Evolutionary conservation across 1,140 invertebrate species (phyloP), one percentile per base, ranked within the genome.

Genomic region (Bicyclus anynana): DNA sequence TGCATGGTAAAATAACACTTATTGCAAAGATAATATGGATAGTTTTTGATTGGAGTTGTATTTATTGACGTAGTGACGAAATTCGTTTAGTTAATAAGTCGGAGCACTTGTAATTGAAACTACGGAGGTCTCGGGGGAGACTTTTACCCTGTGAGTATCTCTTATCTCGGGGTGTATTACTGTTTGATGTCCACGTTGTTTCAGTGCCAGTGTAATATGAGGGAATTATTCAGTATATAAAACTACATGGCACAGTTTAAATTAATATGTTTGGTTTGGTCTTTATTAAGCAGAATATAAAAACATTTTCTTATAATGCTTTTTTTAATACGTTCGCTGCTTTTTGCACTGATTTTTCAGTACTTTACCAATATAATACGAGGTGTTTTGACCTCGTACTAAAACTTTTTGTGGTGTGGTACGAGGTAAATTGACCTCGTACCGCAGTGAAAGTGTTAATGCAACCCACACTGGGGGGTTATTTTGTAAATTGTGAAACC

Each of bases 41-140:
- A 29, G 23, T 16, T 48, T 53, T 59, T 33, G 37, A 53, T 47
- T 14, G 48, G 9, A 20, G 14, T 1, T 1, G 2, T 13, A 0
- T 0, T 0, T 51, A 58, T 48, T 59, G 42, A 47, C 18, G 50
- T 29, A 33, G 33, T 38, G 51, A 52, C 33, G 49, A 59, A 59
- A 53, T 53, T 58, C 55, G 37, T 46, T 40, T 53, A 59, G 27
- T 59, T 53, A 44, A 48, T 59, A 53, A 59, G n/a, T 18, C 46
- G 37, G 42, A 46, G 40, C 14, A 18, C 53, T 23, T 47, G 44
- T 59, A 59, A 59, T 59, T 59, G 57, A 59, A 59, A 59, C 57
- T 59, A 53, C 2, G 42, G n/a, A 2, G 23, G 18, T 23, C 50
- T 13, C 26, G 29, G 40, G 57, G 51, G 23, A 26, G 40, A 59